Evolutionary conservation across 2,797 vertebrate genomes (phyloP).

Genomic region (Dendrocincla tyrannina): DNA sequence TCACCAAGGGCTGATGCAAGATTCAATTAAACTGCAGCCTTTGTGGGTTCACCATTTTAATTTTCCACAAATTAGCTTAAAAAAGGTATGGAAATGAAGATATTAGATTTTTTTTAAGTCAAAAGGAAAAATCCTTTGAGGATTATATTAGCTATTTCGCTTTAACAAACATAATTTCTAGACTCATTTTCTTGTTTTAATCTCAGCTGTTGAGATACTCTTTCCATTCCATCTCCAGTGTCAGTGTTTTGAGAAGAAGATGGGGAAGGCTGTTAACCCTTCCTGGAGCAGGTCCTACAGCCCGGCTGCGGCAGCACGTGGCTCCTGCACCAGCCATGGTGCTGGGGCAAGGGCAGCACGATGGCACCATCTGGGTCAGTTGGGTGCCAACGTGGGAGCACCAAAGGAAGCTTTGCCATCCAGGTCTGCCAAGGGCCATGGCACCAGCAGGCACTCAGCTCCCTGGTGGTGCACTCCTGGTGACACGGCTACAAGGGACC

Average conservation of each 20-base stretch:
- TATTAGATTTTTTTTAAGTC: slow-evolving; percentile 73
- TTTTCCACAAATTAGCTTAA: slow-evolving; percentile 85
- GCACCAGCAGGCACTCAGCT: neutral
- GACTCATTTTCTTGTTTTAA: slow-evolving; percentile 52
- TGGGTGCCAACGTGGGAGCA: neutral
- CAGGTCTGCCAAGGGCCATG: fast-evolving
- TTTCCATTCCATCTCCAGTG: neutral
- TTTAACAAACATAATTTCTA: slow-evolving; percentile 66
- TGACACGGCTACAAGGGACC: too few species aligned
- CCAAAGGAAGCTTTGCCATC: neutral
- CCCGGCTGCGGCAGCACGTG: fast-evolving
- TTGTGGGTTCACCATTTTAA: slow-evolving; percentile 78
- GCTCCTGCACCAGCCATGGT: fast-evolving
- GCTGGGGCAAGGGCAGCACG: fast-evolving
- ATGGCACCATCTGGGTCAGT: fast-evolving
- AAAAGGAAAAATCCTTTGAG: slow-evolving; percentile 79
- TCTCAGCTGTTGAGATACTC: slow-evolving; percentile 23
- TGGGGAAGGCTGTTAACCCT: neutral
- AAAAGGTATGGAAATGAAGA: slow-evolving; percentile 82
- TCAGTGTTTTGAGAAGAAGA: neutral
- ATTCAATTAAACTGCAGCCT: slow-evolving; percentile 80
- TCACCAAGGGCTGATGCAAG: slow-evolving; percentile 66
- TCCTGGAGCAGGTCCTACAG: neutral
- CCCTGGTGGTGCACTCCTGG: too few species aligned
- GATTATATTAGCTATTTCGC: slow-evolving; percentile 72